A percentile compares a stretch with the other conserved stretches of the same genome.
Conservation (phyloP, 2,113 vertebrate species). For the Condylura cristata region DNA sequence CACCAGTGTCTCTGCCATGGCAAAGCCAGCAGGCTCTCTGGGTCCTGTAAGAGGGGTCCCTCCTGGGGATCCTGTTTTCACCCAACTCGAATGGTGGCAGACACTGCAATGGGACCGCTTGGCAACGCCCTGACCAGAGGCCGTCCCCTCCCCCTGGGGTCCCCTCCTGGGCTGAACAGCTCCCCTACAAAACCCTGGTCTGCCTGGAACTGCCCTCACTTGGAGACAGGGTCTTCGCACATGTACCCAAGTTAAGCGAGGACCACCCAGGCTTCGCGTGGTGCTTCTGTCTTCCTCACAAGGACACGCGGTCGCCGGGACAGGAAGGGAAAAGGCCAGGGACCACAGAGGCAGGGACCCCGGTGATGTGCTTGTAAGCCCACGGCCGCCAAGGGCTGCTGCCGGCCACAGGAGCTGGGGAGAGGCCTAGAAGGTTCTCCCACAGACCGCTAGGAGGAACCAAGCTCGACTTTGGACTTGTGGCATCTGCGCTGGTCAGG, state of each 20-base stretch:
- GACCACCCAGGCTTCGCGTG: not conserved
- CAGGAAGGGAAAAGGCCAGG: not conserved
- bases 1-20: not conserved
- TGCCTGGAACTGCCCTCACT: not conserved
- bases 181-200: not conserved
- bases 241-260: not conserved
- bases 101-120: too few relatives aligned
- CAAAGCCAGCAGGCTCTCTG: not conserved
- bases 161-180: not conserved
- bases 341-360: not conserved
- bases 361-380: not conserved
- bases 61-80: not conserved
- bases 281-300: not conserved
- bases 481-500: not conserved
- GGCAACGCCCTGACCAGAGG: too few relatives aligned
- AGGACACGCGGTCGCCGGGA: not conserved
- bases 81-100: not conserved
- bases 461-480: not conserved
- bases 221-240: not conserved
- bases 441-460: not conserved
- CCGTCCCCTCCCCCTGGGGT: not conserved
- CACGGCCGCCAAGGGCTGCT: not conserved
- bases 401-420: not conserved
- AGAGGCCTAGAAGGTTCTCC: not conserved
- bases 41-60: not conserved